These are phyloP conservation scores for Aspidiotus destructor DNA, from an alignment of 2,888 invertebrate species.

Conservation along the genomic window DNA sequence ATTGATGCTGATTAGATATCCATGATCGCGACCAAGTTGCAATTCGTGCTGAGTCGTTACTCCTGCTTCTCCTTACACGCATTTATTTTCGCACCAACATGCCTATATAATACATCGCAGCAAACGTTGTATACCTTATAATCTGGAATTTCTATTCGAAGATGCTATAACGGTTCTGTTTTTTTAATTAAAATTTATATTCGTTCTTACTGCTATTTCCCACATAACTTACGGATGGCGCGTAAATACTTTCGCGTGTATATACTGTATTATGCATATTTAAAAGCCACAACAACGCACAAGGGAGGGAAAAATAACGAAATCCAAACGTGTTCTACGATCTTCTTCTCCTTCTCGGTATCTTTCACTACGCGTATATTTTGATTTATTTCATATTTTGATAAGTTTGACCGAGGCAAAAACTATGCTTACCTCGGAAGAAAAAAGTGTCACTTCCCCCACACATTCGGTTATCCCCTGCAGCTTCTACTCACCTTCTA, in stretches of 20 bases:
- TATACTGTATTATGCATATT: no score
- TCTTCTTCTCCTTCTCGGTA: no score
- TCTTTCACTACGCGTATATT: background rate
- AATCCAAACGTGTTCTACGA: no score
- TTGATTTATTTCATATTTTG: constrained; percentile 3
- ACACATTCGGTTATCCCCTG: no score
- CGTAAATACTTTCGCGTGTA: no score
- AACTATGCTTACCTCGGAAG: background rate
- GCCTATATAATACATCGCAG: no score
- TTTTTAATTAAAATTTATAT: constrained; percentile 1
- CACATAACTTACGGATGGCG: background rate
- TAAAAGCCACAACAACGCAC: no score
- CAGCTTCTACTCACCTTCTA: background rate
- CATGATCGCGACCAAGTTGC: no score
- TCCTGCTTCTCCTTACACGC: background rate
- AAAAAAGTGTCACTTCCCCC: background rate
- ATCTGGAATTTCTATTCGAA: background rate
- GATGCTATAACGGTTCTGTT: constrained; percentile 4
- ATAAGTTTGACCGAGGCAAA: background rate
- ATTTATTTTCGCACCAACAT: background rate
- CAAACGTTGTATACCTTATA: background rate
- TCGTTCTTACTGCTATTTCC: constrained; percentile 1
- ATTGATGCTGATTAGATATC: no score
- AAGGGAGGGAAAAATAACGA: no score
- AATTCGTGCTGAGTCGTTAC: no score